These are phyloP conservation scores for Otis tarda DNA, from an alignment of 2,113 vertebrate genomes.

Conservation along the genomic window DNA sequence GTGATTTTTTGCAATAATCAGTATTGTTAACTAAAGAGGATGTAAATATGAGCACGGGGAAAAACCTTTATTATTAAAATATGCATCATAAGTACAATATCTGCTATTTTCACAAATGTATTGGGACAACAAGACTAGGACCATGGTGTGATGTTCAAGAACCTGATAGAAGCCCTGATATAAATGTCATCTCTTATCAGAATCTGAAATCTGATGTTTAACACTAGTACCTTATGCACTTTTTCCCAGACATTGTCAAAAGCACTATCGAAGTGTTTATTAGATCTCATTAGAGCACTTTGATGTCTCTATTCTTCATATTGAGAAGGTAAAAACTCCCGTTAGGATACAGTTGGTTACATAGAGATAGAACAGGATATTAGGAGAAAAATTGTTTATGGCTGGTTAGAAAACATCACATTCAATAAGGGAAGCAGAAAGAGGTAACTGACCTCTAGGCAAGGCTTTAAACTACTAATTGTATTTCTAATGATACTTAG, in stretches of 20 bases:
- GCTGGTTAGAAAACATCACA: slow-evolving; percentile 12
- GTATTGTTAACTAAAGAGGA: not conserved
- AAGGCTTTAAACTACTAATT: slow-evolving; percentile 58
- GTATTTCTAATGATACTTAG: slow-evolving; percentile 46
- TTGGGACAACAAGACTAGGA: not conserved
- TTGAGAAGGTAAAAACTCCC: not conserved
- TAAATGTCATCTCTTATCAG: slow-evolving; percentile 9
- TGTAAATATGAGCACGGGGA: not conserved
- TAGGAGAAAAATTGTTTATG: not conserved
- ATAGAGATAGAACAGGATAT: not conserved
- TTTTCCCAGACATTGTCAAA: slow-evolving; percentile 27
- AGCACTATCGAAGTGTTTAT: not conserved
- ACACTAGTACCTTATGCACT: not conserved
- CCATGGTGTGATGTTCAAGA: not conserved
- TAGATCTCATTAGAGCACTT: slow-evolving; percentile 46
- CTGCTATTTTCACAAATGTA: not conserved
- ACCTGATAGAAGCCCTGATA: not conserved
- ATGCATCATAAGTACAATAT: not conserved
- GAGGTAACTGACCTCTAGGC: not conserved
- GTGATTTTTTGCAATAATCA: not conserved
- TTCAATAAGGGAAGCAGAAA: not conserved
- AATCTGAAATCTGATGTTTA: slow-evolving; percentile 28
- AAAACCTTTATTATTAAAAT: not conserved
- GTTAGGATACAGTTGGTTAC: not conserved
- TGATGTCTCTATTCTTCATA: slow-evolving; percentile 29